phyloP scores from a whole-genome alignment of 1,140 invertebrate genomes.

The Notospermus geniculatus region DNA sequence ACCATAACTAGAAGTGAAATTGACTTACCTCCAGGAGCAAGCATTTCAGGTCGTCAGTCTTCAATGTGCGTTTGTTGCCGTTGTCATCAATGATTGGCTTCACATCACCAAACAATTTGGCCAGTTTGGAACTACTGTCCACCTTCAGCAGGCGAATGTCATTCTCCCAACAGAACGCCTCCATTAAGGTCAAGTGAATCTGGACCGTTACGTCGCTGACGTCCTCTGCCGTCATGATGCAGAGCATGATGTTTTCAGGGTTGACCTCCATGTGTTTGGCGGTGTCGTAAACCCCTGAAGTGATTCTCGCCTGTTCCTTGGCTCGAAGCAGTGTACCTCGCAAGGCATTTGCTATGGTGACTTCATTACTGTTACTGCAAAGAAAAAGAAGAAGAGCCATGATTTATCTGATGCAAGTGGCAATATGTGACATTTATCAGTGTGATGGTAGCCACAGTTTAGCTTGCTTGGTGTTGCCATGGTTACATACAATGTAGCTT shows the following conservation, averaged over 20 bases:
- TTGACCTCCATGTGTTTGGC: constrained; percentile 7
- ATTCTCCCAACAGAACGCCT: constrained; percentile 7
- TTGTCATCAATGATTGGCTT: constrained; percentile 5
- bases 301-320: constrained; percentile 1
- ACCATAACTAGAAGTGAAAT: no score
- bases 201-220: background rate
- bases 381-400: background rate
- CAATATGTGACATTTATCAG: no score
- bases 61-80: background rate
- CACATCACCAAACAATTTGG: background rate
- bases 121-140: background rate
- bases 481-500: no score
- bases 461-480: no score
- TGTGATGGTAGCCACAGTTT: no score
- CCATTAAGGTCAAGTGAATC: constrained; percentile 3
- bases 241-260: constrained; percentile 1
- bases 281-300: background rate
- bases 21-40: no score
- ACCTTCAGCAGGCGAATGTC: constrained; percentile 4
- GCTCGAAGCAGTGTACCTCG: background rate
- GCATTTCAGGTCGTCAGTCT: no score
- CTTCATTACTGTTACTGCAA: no score
- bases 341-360: background rate
- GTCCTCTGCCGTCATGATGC: background rate
- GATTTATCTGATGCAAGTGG: background rate